Conservation (phyloP, 2,113 vertebrate genomes). For the Orycteropus afer region DNA sequence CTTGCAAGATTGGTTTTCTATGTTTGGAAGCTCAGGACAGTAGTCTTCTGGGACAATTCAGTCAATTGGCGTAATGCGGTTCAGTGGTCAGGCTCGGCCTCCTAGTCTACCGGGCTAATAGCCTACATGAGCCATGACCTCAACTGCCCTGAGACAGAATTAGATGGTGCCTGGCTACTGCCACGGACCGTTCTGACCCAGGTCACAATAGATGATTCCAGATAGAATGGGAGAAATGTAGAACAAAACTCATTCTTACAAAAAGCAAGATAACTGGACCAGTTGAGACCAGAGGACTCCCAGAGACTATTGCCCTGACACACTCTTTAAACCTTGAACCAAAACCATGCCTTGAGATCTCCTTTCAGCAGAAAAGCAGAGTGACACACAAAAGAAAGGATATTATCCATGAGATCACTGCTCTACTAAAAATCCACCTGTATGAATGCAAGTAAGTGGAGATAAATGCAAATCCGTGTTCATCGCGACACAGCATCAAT, state of each 20-base stretch:
- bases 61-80: background rate
- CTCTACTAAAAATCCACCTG: too few relatives aligned
- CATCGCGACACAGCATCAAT: accelerated
- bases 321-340: too few relatives aligned
- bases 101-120: background rate
- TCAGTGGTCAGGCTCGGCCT: background rate
- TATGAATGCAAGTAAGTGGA: background rate
- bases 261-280: too few relatives aligned
- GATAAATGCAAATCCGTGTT: background rate
- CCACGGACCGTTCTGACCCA: background rate
- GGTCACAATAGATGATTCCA: background rate
- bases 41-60: background rate
- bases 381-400: too few relatives aligned
- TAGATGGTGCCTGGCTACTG: background rate
- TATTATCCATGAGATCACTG: too few relatives aligned
- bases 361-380: too few relatives aligned
- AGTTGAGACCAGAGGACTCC: too few relatives aligned
- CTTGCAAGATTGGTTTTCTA: background rate
- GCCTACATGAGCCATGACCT: background rate
- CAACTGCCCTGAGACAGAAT: background rate
- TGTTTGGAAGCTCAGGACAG: background rate
- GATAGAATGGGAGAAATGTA: background rate
- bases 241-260: too few relatives aligned
- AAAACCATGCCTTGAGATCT: too few relatives aligned
- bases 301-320: too few relatives aligned